Percentiles rank a stretch among this genome's conserved stretches.
These are phyloP conservation scores for Sebastes nivosus DNA, from an alignment of 2,797 vertebrate species.

Conservation along the genomic window DNA sequence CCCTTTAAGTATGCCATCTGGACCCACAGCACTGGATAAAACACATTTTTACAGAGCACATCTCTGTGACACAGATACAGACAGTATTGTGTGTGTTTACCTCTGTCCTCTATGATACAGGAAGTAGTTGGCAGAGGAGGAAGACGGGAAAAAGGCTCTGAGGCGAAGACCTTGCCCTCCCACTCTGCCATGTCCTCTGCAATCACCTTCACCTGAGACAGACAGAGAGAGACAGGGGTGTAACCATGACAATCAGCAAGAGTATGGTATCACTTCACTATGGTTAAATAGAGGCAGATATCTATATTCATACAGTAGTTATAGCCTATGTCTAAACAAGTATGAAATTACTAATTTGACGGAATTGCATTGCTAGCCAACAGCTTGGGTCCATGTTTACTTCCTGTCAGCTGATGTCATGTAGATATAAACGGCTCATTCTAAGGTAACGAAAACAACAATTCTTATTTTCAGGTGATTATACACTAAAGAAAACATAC, in stretches of 20 bases:
- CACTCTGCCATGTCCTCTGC: slow-evolving; percentile 79
- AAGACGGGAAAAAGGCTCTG: slow-evolving; percentile 72
- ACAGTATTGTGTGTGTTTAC: slow-evolving; percentile 49
- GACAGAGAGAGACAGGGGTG: not conserved
- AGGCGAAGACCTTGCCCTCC: slow-evolving; percentile 79
- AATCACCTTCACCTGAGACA: slow-evolving; percentile 80
- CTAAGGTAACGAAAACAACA: not conserved
- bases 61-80: not conserved
- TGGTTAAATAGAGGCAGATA: not conserved
- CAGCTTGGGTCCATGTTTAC: too few species aligned
- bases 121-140: slow-evolving; percentile 83
- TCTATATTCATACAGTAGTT: not conserved
- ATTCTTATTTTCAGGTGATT: too few species aligned
- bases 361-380: not conserved
- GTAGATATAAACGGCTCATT: not conserved
- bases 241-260: not conserved
- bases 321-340: not conserved
- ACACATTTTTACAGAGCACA: too few species aligned
- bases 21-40: too few species aligned
- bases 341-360: not conserved
- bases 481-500: too few species aligned
- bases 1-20: too few species aligned
- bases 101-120: slow-evolving; percentile 78
- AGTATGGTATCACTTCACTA: not conserved
- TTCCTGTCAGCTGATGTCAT: not conserved